Evolutionary conservation across 2,888 invertebrate species (phyloP).

Genomic region (Lithosia quadra): DNA sequence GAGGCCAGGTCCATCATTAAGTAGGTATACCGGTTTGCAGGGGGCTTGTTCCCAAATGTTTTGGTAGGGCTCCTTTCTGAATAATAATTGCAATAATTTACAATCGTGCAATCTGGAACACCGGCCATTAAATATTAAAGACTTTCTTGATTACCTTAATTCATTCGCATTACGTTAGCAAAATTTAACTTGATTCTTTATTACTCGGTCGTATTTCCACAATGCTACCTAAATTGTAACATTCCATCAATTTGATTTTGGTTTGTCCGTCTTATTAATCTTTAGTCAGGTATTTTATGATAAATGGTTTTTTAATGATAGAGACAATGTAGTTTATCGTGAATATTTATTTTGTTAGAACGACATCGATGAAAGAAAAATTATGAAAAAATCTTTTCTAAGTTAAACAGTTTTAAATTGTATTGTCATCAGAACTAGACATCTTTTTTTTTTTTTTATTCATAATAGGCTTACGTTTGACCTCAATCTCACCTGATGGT

Average conservation of each 20-base stretch:
- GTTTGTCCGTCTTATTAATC: neutral
- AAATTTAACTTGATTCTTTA: neutral
- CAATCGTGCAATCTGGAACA: neutral
- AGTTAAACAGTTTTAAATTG: too few relatives aligned
- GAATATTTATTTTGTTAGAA: too few relatives aligned
- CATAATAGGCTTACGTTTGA: too few relatives aligned
- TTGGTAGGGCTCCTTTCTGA: neutral
- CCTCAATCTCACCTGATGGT: too few relatives aligned
- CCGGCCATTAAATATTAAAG: neutral
- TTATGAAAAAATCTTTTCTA: too few relatives aligned
- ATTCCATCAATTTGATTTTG: neutral
- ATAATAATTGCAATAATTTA: conserved; percentile 4
- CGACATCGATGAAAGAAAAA: too few relatives aligned
- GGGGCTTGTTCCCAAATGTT: too few relatives aligned
- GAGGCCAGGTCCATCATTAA: too few relatives aligned
- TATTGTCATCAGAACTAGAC: too few relatives aligned
- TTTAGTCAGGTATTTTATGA: too few relatives aligned
- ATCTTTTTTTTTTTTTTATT: too few relatives aligned
- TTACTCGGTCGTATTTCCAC: neutral
- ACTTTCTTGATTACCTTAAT: conserved; percentile 4
- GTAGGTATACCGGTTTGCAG: too few relatives aligned
- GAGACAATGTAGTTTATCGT: neutral
- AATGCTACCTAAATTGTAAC: neutral
- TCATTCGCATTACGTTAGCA: neutral
- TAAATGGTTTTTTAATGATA: neutral